phyloP scores from a whole-genome alignment of 2,113 vertebrate species.

The Pygoscelis adeliae region DNA sequence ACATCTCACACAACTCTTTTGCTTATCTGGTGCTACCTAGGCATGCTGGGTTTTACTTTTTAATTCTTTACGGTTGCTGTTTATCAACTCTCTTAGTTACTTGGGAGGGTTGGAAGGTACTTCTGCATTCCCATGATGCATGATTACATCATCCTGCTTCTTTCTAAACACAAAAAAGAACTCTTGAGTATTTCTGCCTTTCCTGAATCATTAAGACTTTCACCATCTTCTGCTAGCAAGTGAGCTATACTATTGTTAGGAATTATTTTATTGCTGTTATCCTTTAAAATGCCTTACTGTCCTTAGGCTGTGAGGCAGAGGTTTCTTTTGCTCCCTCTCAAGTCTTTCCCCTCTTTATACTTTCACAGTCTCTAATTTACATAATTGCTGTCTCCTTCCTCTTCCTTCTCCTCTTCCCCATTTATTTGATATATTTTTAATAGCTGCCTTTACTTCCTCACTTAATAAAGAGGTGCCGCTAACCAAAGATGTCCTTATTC shows the following conservation, averaged over 20 bases:
- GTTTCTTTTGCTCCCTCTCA: not conserved
- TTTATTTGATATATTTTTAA: conserved; percentile 3
- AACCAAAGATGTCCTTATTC: not conserved
- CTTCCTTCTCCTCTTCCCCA: not conserved
- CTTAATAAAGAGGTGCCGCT: not conserved
- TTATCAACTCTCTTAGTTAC: not conserved
- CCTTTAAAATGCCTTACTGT: not conserved
- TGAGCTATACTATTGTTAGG: not conserved
- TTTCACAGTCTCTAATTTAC: not conserved
- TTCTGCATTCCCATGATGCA: not conserved
- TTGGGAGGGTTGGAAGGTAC: not conserved
- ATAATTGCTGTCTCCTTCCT: not conserved
- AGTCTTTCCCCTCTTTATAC: not conserved
- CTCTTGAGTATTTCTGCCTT: not conserved
- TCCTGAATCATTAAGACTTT: not conserved
- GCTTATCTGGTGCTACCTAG: not conserved
- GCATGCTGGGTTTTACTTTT: not conserved
- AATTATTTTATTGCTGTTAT: not conserved
- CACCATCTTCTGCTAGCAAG: not conserved
- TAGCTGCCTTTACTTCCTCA: not conserved
- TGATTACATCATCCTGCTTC: not conserved
- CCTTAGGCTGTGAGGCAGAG: not conserved
- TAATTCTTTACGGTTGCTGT: not conserved
- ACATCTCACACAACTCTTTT: not conserved
- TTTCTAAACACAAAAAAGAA: not conserved